Percentiles rank a stretch among this genome's conserved stretches.
Conservation (phyloP, 2,113 vertebrate species). For the Entosphenus tridentatus region DNA sequence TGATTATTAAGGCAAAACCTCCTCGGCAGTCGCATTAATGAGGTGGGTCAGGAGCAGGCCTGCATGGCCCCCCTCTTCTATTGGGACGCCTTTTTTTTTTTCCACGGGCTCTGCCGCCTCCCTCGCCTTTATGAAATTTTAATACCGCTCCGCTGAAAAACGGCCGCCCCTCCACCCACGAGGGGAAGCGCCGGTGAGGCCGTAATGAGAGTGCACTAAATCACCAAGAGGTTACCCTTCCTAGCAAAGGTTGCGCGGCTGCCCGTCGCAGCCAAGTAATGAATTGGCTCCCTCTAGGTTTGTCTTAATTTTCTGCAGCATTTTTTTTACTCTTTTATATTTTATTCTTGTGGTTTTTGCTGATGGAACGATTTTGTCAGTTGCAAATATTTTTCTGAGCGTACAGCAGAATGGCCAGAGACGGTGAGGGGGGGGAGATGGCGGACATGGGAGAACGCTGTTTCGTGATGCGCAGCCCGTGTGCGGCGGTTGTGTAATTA, state of each 20-base stretch:
- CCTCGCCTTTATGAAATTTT: slow-evolving; percentile 5
- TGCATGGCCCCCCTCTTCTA: neutral
- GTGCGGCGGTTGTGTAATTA: no score
- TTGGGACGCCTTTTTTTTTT: neutral
- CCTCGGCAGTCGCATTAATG: slow-evolving; percentile 2
- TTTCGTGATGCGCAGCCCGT: no score
- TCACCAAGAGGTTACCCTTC: neutral
- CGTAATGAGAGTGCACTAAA: neutral
- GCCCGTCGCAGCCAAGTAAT: neutral
- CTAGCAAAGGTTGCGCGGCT: neutral
- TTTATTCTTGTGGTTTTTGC: no score
- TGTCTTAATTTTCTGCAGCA: no score
- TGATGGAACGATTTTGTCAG: no score
- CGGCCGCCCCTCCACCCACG: neutral
- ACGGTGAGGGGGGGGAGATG: no score
- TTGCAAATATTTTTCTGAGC: no score
- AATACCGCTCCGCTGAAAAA: neutral
- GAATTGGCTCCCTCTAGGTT: neutral
- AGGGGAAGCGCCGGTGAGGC: neutral
- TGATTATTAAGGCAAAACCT: no score
- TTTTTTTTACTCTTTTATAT: no score
- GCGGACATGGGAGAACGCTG: no score
- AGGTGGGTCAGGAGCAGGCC: neutral
- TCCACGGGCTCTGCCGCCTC: neutral
- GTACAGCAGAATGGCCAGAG: no score